These are phyloP conservation scores for Hirundichthys speculiger DNA, from an alignment of 2,113 vertebrate species.

Conservation along the genomic window DNA sequence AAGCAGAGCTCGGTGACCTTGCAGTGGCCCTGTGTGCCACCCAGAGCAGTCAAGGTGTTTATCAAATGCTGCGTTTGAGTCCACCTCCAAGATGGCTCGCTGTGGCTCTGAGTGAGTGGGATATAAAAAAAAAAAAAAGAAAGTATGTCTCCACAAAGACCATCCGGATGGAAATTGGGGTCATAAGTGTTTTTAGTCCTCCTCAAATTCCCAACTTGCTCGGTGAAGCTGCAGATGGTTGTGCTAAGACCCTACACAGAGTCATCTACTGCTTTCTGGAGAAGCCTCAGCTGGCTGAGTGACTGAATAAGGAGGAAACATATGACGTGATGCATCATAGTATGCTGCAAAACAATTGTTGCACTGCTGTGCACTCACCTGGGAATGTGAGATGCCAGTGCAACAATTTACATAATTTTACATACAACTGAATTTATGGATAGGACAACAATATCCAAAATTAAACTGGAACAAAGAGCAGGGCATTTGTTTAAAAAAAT, in stretches of 20 bases:
- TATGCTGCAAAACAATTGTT: not conserved
- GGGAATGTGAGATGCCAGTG: not conserved
- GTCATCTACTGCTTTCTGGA: too few relatives aligned
- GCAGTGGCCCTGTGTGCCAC: slow-evolving; percentile 47
- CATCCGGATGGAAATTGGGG: too few relatives aligned
- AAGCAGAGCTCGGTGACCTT: slow-evolving; percentile 58
- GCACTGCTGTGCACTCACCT: not conserved
- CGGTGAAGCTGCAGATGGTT: too few relatives aligned
- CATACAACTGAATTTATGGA: not conserved
- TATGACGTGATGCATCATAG: slow-evolving; percentile 2
- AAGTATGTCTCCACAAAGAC: too few relatives aligned
- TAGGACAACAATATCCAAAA: not conserved
- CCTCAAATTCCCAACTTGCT: too few relatives aligned
- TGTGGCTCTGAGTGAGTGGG: slow-evolving; percentile 43
- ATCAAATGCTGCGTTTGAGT: slow-evolving; percentile 65
- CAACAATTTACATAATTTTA: not conserved
- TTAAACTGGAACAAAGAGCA: too few relatives aligned
- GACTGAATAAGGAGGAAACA: slow-evolving; percentile 1
- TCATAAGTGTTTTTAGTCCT: too few relatives aligned
- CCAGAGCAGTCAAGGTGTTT: slow-evolving; percentile 57
- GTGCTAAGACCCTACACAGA: too few relatives aligned
- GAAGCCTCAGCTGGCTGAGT: slow-evolving; percentile 18
- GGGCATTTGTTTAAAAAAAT: too few relatives aligned
- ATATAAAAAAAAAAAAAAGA: too few relatives aligned
- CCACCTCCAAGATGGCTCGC: slow-evolving; percentile 47